Base-by-base conservation (phyloP, 2,797 vertebrate genomes). In the Sebastes variabilis region DNA sequence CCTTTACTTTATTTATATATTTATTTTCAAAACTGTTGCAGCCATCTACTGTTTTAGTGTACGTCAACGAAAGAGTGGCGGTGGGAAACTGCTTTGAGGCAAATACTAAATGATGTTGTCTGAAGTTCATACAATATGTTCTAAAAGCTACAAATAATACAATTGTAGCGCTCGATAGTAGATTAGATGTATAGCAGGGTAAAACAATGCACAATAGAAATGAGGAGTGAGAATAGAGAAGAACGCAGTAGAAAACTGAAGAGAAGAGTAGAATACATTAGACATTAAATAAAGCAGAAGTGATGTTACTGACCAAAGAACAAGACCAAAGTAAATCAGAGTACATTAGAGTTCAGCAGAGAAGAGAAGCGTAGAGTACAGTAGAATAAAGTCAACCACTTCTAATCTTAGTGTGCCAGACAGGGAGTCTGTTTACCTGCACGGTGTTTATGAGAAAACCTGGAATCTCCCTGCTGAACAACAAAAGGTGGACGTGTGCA, bases 401-500 rank as follows among this genome's bases (percentile, higher is more conserved):
- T 83, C 77, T 75, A 74, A 79, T 88, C 83, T 88, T 74, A 49
- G 12, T 72, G 84, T 87, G 55, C 80, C 88, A 91, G 92, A 93
- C 91, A 87, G 38, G 4, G 72, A 87, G 90, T 92, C 85, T 94
- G 90, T 93, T 92, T 94, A 94, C 89, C 89, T 93, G 94, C 72
- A 68, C 59, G 42, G 54, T 94, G 93, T 95, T 94, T 94, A 92
- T 69, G n/a, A 88, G 87, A 90, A 83, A 92, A 87, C 83, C 84
- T 91, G 92, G 90, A 94, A 94, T 92, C 86, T 81, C 92, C 93
- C 92, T 30, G 14, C 72, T 66, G 65, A 75, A 88, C 86, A 92
- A 94, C 89, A 91, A 93, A 94, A 93, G 90, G 90, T 95, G 93
- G 91, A 90, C 90, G 87, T 92, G 92, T 89, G 72, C 82, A 71